Conservation (phyloP, 1,140 invertebrate species). For the Drosophila ercepeae region DNA sequence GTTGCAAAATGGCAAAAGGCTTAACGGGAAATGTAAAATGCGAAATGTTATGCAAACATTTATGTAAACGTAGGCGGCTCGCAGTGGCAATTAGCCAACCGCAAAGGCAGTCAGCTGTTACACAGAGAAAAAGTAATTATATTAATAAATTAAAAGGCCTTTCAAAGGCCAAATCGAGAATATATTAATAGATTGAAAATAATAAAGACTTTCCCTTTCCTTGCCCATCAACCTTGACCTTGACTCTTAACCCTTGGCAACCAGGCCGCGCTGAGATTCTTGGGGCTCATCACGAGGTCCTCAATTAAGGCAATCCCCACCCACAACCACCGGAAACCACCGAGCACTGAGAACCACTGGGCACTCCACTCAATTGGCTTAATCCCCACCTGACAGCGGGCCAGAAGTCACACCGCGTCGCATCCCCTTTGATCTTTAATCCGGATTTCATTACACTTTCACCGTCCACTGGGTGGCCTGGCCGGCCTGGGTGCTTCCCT, state of each 20-base stretch:
- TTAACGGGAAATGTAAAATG: slow-evolving; percentile 29
- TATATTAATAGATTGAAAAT: background rate
- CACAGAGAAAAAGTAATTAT: background rate
- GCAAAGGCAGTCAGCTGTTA: slow-evolving; percentile 2
- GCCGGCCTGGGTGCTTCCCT: background rate
- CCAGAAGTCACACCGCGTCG: slow-evolving; percentile 20
- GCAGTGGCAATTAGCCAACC: slow-evolving; percentile 19
- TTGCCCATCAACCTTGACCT: slow-evolving; percentile 9
- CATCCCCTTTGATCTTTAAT: slow-evolving; percentile 42
- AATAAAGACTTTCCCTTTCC: background rate
- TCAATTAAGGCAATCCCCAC: slow-evolving; percentile 30
- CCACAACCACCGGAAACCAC: background rate
- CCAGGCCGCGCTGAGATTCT: background rate
- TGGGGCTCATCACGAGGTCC: background rate
- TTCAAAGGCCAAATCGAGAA: background rate
- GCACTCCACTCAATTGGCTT: slow-evolving; percentile 46
- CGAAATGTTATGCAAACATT: slow-evolving; percentile 14
- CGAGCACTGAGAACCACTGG: background rate
- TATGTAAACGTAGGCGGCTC: slow-evolving; percentile 6
- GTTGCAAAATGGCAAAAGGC: slow-evolving; percentile 11
- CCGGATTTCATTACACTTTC: slow-evolving; percentile 69
- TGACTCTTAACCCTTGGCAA: slow-evolving; percentile 18
- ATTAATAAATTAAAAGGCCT: background rate
- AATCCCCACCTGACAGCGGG: slow-evolving; percentile 21
- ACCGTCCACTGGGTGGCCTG: slow-evolving; percentile 22